A percentile compares a stretch with the other conserved stretches of the same genome.
Conservation (phyloP, 2,113 vertebrate species). For the Stegostoma tigrinum region DNA sequence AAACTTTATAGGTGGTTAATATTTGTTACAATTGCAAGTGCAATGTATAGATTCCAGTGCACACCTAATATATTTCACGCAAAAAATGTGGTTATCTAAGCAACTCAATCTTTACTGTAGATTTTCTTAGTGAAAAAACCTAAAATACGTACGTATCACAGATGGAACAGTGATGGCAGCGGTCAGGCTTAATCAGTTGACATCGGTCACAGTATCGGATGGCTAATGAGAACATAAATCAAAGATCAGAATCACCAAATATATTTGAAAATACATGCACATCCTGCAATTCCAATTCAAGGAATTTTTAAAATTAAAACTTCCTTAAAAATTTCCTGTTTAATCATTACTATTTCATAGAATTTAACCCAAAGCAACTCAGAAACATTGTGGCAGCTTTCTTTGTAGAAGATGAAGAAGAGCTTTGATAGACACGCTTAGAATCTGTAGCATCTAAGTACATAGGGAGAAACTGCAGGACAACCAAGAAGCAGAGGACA, state of each 20-base stretch:
- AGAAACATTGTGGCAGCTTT: too few species aligned
- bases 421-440: too few species aligned
- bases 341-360: not conserved
- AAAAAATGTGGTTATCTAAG: not conserved
- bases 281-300: not conserved
- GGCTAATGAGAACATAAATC: conserved; percentile 61
- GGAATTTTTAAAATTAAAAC: not conserved
- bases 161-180: conserved; percentile 93
- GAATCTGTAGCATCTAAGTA: too few species aligned
- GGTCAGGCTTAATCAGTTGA: conserved; percentile 94
- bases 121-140: not conserved
- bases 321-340: not conserved
- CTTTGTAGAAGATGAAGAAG: too few species aligned
- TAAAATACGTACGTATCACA: conserved; percentile 84
- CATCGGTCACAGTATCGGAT: conserved; percentile 94
- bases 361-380: not conserved
- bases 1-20: not conserved
- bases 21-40: not conserved
- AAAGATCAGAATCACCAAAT: not conserved
- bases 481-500: too few species aligned
- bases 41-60: not conserved
- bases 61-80: not conserved
- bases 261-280: not conserved
- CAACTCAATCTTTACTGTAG: not conserved
- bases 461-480: too few species aligned